Conservation (phyloP, 2,888 invertebrate species). For the Argyresthia goedartella region DNA sequence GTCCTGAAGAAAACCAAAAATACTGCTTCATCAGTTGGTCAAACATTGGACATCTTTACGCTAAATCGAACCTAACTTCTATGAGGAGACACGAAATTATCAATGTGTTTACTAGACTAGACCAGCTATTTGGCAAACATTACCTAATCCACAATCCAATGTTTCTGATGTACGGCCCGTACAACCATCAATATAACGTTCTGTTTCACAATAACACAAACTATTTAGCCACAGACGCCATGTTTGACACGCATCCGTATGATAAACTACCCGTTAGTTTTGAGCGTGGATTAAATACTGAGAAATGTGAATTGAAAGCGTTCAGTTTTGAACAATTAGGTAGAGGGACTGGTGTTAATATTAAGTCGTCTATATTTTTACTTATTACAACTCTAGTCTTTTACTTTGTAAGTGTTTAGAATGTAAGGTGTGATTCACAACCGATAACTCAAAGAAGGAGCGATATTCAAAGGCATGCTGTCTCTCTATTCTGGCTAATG, state of each 20-base stretch:
- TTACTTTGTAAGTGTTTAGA: too few species aligned
- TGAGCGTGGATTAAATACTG: constrained; percentile 36
- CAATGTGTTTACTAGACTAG: constrained; percentile 77
- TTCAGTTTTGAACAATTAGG: not conserved
- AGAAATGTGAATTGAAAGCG: constrained; percentile 15
- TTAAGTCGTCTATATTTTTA: too few species aligned
- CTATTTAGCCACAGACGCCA: constrained; percentile 30
- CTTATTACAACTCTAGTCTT: too few species aligned
- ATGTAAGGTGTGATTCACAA: too few species aligned
- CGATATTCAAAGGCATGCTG: too few species aligned
- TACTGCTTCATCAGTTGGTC: constrained; percentile 78
- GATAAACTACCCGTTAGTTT: constrained; percentile 45
- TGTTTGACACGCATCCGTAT: constrained; percentile 41
- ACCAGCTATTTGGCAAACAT: constrained; percentile 77
- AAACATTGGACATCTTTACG: constrained; percentile 76
- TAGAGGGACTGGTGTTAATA: too few species aligned
- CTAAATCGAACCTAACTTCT: constrained; percentile 62
- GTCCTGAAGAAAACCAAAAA: constrained; percentile 61
- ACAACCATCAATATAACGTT: constrained; percentile 73
- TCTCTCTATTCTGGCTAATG: too few species aligned
- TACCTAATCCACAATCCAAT: constrained; percentile 67
- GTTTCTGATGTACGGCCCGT: constrained; percentile 79
- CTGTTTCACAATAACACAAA: constrained; percentile 75
- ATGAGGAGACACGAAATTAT: constrained; percentile 77
- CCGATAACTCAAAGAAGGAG: too few species aligned